A percentile compares a stretch with the other conserved stretches of the same genome.
phyloP scores from a whole-genome alignment of 2,888 invertebrate genomes.

The Sacculina carcini region DNA sequence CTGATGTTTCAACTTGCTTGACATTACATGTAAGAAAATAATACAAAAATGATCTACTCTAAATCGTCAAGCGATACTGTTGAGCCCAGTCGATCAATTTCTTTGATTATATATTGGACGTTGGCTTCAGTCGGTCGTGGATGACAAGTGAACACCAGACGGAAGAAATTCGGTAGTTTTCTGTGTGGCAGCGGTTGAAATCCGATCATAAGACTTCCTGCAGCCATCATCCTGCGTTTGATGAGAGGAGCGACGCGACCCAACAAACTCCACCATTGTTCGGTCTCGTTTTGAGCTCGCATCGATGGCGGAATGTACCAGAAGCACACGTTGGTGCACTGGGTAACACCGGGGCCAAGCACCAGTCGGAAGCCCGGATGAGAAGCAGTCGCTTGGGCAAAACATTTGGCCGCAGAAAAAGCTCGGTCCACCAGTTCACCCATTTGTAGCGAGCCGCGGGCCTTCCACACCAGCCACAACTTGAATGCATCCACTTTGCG shows the following conservation, averaged over 20 bases:
- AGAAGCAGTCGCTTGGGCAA: slow-evolving; percentile 26
- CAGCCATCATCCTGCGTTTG: slow-evolving; percentile 37
- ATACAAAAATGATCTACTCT: no score
- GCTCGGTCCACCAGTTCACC: slow-evolving; percentile 33
- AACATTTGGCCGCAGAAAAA: slow-evolving; percentile 27
- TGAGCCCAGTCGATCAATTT: no score
- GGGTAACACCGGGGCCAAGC: slow-evolving; percentile 26
- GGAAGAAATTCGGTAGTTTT: slow-evolving; percentile 41
- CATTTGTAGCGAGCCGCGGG: slow-evolving; percentile 37
- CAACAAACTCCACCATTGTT: slow-evolving; percentile 12
- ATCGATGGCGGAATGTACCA: slow-evolving; percentile 49
- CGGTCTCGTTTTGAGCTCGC: slow-evolving; percentile 17
- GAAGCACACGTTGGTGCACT: slow-evolving; percentile 66
- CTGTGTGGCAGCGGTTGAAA: slow-evolving; percentile 38
- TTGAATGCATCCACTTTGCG: slow-evolving; percentile 77
- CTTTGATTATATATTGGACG: no score
- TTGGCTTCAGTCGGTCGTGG: no score
- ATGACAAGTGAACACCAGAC: slow-evolving; percentile 45
- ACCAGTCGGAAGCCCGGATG: slow-evolving; percentile 35
- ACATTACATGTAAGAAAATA: no score
- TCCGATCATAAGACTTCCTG: slow-evolving; percentile 43
- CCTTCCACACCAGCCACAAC: slow-evolving; percentile 76
- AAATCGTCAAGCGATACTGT: no score
- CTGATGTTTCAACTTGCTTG: no score
- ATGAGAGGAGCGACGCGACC: slow-evolving; percentile 37